Base-by-base conservation (phyloP, 2,113 vertebrate species). In the Axis porcinus region DNA sequence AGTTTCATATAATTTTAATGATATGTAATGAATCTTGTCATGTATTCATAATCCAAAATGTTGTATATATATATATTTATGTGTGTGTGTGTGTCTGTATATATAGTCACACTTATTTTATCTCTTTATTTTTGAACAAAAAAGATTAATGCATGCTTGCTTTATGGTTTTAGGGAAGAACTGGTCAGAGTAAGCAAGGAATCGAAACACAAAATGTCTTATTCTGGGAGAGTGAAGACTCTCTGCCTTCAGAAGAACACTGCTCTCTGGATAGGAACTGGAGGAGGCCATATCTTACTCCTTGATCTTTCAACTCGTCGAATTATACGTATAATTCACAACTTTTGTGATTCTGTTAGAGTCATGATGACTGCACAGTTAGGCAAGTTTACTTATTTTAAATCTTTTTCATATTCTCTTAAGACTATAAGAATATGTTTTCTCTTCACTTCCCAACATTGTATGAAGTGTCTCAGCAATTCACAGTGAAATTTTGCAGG, bases 241-340 rank as follows among this genome's bases (percentile, higher is more conserved):
- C 99, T 99, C 96, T 99, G 99, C 97, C 98, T 99, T 74, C 99
- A 99, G 97, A 99, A 99, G 82, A 98, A 99, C 28, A 98, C 99
- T 5, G 98, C 99, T 0, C 99, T 99, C 84, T 99, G 99, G 99
- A 98, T 99, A 36, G 99, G 99, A 64, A 99, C 99, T 12, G 99
- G 99, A 79, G 99, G 99, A 92, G 99, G 99, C 95, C 98, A 99
- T 25, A 97, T 99, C 93, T 97, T 99, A 62, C 98, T 99, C 64
- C 99, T 99, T 94, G 99, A 99, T 86, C 98, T 99, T 70, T 99
- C 99, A 2, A 99, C 99, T 0, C 99, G 99, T 85, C 99, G 99
- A 92, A 92, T 99, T 4, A 99, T 99, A 86, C 99, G 98, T 90
- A 98, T 99, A 78, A 98, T 99, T 93, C 97, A 98, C 52, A 99